A percentile compares a stretch with the other conserved stretches of the same genome.
Evolutionary conservation across 2,888 invertebrate species (phyloP).

Genomic region (Oxycera nigricornis): DNA sequence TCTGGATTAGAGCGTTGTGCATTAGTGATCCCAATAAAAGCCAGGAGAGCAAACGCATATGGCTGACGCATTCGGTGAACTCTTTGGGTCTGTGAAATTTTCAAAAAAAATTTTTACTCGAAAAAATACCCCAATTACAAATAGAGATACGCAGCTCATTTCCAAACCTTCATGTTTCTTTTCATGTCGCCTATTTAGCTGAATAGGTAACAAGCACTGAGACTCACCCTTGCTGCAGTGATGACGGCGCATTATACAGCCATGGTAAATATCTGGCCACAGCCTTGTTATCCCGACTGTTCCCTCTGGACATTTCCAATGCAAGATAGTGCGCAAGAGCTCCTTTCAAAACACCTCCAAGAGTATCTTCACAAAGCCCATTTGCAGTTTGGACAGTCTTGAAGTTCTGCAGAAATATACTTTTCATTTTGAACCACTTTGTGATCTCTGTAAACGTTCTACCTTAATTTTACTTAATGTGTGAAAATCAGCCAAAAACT

Average conservation of each 20-base stretch:
- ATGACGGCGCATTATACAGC: constrained; percentile 83
- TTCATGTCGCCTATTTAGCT: constrained; percentile 11
- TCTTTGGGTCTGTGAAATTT: constrained; percentile 78
- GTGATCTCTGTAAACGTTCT: constrained; percentile 44
- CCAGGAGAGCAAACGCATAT: constrained; percentile 95
- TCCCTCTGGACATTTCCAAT: constrained; percentile 90
- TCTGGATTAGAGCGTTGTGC: constrained; percentile 73
- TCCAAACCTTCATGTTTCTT: too few relatives aligned
- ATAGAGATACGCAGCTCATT: too few relatives aligned
- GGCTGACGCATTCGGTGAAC: constrained; percentile 93
- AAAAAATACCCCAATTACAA: constrained; percentile 14
- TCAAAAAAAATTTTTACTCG: constrained; percentile 18
- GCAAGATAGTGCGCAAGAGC: constrained; percentile 93
- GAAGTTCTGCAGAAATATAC: constrained; percentile 65
- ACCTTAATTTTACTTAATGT: constrained; percentile 97
- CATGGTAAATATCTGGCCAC: constrained; percentile 86
- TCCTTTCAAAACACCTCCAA: constrained; percentile 96
- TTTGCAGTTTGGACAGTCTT: constrained; percentile 70
- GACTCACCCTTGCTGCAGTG: constrained; percentile 78
- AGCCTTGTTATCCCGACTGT: constrained; percentile 81
- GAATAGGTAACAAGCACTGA: not conserved
- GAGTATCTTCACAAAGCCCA: constrained; percentile 91
- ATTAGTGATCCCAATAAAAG: constrained; percentile 93
- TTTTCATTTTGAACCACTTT: too few relatives aligned
- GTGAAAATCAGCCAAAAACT: constrained; percentile 95